Base-by-base conservation (phyloP, 2,888 invertebrate genomes). In the Cantharis flavilabris region DNA sequence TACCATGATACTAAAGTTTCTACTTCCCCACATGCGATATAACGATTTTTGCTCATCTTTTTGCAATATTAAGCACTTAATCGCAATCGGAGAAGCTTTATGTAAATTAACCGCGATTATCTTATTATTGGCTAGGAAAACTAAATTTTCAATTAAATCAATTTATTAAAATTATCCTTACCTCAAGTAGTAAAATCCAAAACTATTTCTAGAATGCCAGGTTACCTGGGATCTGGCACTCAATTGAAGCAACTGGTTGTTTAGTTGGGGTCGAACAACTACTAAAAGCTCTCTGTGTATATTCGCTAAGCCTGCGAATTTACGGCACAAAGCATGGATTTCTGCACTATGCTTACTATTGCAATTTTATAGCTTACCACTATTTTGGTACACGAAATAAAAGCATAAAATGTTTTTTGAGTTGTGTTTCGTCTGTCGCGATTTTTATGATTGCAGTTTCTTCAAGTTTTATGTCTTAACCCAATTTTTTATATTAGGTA, bases 181-280 rank as follows among this genome's bases (percentile, higher is more conserved):
- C 49, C 49, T 49, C n/a, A 49, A 49, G 49, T 49, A n/a, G 49
- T 49, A 49, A 49, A 49, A 49, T 49, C 49, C 49, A 49, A 49
- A 49, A 49, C 49, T 49, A 49, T 49, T n/a, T 49, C 49, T 49
- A n/a, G 49, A 49, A 49, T 49, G 49, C 49, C 49, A 49, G 49
- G 49, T 49, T 26, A 72, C 71, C 74, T 71, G 75, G 75, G 75
- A 63, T 73, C 72, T 73, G 70, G 78, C 73, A 78, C 78, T 78
- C 76, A 67, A 73, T 75, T 73, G 78, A 78, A 78, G 78, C 78
- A 78, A 78, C 78, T 78, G 78, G 78, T 78, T 76, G 78, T 78
- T 78, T 76, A 67, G 70, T 62, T 70, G 72, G 78, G 78, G 78
- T 76, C 76, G 76, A 76, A 28, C 72, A 77, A 77, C 72, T 74